These are phyloP conservation scores for Esox lucius DNA, from an alignment of 2,797 vertebrate species.

Conservation along the genomic window DNA sequence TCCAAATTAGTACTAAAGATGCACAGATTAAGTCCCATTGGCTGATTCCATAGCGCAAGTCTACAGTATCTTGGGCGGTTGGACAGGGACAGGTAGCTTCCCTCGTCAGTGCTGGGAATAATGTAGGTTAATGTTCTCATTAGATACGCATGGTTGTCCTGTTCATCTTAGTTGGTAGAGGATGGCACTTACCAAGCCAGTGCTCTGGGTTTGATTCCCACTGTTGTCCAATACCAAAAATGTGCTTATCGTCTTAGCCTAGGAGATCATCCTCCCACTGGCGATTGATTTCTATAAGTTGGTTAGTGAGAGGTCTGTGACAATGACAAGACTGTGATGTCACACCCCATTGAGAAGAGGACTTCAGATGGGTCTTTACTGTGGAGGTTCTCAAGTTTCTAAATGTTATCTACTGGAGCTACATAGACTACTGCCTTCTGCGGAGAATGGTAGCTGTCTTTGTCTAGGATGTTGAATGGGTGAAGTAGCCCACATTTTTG, in stretches of 20 bases:
- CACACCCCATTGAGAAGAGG: not conserved
- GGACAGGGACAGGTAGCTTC: not conserved
- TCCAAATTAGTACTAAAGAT: not conserved
- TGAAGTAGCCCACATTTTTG: not conserved
- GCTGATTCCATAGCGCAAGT: not conserved
- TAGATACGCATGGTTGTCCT: not conserved
- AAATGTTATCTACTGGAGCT: not conserved
- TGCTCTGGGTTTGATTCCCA: not conserved
- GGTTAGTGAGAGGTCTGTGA: not conserved
- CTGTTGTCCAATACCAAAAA: not conserved
- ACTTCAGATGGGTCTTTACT: not conserved
- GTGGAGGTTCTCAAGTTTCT: not conserved
- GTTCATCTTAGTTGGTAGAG: no score
- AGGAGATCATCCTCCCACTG: not conserved
- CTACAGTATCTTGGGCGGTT: no score
- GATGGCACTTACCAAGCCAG: no score
- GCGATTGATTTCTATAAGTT: constrained; percentile 20
- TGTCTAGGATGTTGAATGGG: not conserved
- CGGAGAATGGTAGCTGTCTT: not conserved
- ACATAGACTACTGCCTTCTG: not conserved
- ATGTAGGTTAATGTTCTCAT: not conserved
- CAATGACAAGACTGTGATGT: not conserved
- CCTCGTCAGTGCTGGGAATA: not conserved
- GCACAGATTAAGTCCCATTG: not conserved
- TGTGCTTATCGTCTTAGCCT: not conserved